Base-by-base conservation (phyloP, 2,888 invertebrate species). In the Xylocampa areola region DNA sequence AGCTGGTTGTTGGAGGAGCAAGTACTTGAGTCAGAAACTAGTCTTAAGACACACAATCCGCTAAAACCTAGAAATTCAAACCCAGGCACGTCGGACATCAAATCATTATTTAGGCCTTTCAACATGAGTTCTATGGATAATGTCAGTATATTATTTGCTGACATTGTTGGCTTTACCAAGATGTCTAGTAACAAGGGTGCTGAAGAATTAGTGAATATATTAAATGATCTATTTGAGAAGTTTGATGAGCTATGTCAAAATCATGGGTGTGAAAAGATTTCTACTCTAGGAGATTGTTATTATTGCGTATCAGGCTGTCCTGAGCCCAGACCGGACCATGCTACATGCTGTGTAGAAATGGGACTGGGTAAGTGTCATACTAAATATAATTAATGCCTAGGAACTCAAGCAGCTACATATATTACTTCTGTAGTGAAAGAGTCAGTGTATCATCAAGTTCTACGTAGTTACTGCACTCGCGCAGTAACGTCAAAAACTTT, bases 181-280 rank as follows among this genome's bases (percentile, higher is more conserved):
- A 99, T 99, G 98, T 98, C 98, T 53, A 98, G 98, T 70, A 98
- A 98, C 77, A 99, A 99, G 92, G 98, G 97, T 75, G 99, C 99
- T 51, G 98, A 98, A 88, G 98, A 98, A 89, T 94, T 99, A 76
- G 99, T 99, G 8, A 98, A 97, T 81, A 97, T 99, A 81, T 94
- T 99, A 53, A 99, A 99, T 88, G 98, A 99, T 91, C 94, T 99
- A 54, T 99, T 99, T 90, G 99, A 98, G 84, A 95, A 99, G 65
- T 99, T 99, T 87, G 99, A 99, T 85, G 96, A 97, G 71, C 94
- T 99, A 41, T 99, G 99, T 86, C 95, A 96, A 62, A 94, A 96
- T 65, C 97, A 97, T 84, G 97, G 97, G 48, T 98, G 99, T 89
- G 99, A 99, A 87, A 99, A 99, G 90, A 99, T 99, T 80, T 98